Evolutionary conservation across 2,888 invertebrate species (phyloP).

Genomic region (Bellardia pandia): DNA sequence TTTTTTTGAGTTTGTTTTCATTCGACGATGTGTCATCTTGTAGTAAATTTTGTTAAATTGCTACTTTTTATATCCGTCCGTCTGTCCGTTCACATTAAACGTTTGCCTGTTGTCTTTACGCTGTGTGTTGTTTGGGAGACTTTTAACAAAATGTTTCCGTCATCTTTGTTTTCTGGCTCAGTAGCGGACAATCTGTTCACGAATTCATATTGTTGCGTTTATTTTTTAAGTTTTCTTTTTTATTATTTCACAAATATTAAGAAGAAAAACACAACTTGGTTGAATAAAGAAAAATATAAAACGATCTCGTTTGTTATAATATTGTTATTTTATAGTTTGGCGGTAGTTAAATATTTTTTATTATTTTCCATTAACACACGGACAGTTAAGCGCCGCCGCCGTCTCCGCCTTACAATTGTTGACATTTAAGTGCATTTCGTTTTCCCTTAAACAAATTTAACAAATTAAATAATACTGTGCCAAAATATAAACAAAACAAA

Average conservation of each 20-base stretch:
- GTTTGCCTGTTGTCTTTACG: conserved; percentile 33
- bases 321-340: not conserved
- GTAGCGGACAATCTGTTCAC: conserved; percentile 69
- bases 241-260: conserved; percentile 2
- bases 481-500: conserved; percentile 5
- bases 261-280: conserved; percentile 28
- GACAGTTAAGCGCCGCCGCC: conserved; percentile 27
- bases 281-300: not conserved
- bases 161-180: conserved; percentile 69
- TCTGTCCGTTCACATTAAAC: not conserved
- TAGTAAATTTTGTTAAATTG: conserved; percentile 56
- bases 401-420: conserved; percentile 21
- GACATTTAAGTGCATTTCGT: conserved; percentile 48
- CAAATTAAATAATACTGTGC: conserved; percentile 21
- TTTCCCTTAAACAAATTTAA: not conserved
- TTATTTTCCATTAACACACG: not conserved
- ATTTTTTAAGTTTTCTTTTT: conserved; percentile 45
- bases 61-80: conserved; percentile 48
- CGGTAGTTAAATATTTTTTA: conserved; percentile 30
- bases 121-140: conserved; percentile 45
- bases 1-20: conserved; percentile 5
- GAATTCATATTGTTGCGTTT: conserved; percentile 66
- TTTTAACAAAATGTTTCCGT: conserved; percentile 70
- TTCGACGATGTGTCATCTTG: conserved; percentile 60
- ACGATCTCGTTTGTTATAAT: conserved; percentile 45